phyloP scores from a whole-genome alignment of 1,140 invertebrate genomes.

The Apis dorsata region DNA sequence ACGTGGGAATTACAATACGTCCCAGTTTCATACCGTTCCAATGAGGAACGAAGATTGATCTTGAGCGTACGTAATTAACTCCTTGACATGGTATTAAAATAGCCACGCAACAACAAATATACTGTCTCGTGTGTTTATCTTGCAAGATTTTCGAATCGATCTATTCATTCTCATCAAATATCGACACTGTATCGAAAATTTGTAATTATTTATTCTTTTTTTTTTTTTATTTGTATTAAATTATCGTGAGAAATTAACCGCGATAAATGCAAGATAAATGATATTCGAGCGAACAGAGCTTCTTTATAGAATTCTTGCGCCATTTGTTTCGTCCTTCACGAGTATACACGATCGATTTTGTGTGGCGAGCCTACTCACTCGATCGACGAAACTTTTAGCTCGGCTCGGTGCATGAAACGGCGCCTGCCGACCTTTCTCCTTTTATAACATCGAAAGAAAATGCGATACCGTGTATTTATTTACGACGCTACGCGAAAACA shows the following conservation, averaged over 20 bases:
- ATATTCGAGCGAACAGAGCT: slow-evolving; percentile 12
- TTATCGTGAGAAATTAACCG: neutral
- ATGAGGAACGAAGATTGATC: slow-evolving; percentile 18
- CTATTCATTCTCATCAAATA: too few relatives aligned
- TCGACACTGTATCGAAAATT: too few relatives aligned
- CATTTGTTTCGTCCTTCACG: slow-evolving; percentile 46
- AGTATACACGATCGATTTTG: slow-evolving; percentile 34
- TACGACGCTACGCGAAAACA: too few relatives aligned
- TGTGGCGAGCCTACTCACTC: slow-evolving; percentile 14
- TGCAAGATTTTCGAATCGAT: neutral
- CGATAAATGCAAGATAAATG: neutral
- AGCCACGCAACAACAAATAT: neutral
- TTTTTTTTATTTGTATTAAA: neutral
- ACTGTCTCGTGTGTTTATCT: neutral
- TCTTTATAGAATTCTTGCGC: slow-evolving; percentile 27
- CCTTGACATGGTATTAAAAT: slow-evolving; percentile 40
- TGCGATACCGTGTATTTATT: too few relatives aligned
- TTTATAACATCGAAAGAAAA: neutral
- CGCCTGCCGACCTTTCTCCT: neutral
- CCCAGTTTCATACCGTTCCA: slow-evolving; percentile 14
- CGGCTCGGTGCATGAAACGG: neutral
- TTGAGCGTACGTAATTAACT: slow-evolving; percentile 22
- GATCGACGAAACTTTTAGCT: slow-evolving; percentile 38
- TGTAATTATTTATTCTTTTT: too few relatives aligned
- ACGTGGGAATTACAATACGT: slow-evolving; percentile 29